phyloP scores from a whole-genome alignment of 2,888 invertebrate species.

The Polylopha cassiicola region DNA sequence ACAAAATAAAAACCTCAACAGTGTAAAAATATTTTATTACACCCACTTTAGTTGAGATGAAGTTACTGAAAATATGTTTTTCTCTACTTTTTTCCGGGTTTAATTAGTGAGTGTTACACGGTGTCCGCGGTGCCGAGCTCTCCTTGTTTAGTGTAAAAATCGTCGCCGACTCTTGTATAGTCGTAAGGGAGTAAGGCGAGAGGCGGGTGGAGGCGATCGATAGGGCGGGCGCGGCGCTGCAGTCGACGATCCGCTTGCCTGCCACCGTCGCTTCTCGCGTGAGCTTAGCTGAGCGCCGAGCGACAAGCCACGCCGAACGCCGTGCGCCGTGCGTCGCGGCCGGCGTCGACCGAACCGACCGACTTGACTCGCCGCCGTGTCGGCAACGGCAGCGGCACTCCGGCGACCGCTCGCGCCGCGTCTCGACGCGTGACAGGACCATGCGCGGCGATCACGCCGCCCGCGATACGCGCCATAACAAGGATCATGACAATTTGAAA shows the following conservation, averaged over 20 bases:
- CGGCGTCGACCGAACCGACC: conserved; percentile 28
- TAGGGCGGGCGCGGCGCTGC: conserved; percentile 65
- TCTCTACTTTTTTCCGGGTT: too few relatives aligned
- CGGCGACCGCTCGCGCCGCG: conserved; percentile 53
- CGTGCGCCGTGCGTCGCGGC: conserved; percentile 26
- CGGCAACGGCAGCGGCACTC: conserved; percentile 35
- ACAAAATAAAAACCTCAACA: too few relatives aligned
- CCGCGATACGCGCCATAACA: conserved; percentile 77
- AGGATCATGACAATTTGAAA: conserved; percentile 80
- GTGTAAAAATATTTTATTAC: too few relatives aligned
- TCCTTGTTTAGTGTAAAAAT: conserved; percentile 11
- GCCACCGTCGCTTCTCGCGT: conserved; percentile 21
- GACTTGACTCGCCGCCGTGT: conserved; percentile 29
- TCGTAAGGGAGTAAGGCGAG: conserved; percentile 35
- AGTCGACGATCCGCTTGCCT: conserved; percentile 49
- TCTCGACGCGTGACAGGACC: conserved; percentile 49
- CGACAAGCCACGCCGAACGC: conserved; percentile 24
- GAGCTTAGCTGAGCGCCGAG: conserved; percentile 21
- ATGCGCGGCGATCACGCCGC: conserved; percentile 73
- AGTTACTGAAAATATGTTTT: too few relatives aligned
- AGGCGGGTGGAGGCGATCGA: conserved; percentile 53
- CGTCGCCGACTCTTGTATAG: conserved; percentile 12
- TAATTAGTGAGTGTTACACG: too few relatives aligned
- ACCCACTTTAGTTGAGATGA: too few relatives aligned
- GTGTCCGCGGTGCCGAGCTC: too few relatives aligned